Base-by-base conservation (phyloP, 2,888 invertebrate species). In the Zaprionus bogoriensis region DNA sequence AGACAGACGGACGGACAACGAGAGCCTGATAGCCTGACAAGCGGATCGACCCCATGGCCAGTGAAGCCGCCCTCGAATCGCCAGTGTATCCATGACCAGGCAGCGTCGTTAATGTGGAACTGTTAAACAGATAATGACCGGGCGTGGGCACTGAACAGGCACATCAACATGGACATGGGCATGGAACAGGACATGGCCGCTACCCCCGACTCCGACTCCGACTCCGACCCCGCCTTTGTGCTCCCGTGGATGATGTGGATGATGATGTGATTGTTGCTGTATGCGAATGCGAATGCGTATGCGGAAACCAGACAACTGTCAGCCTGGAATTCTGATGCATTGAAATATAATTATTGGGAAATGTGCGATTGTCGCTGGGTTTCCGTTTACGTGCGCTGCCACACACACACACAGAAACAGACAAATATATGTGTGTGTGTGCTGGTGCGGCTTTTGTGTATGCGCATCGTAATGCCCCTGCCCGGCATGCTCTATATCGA, bases 341-440 rank as follows among this genome's bases (percentile, higher is more conserved):
- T 88, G 89, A 86, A 83, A 81, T 88, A 88, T 88, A 89, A 88
- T 88, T 88, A 88, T 88, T 88, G 89, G 85, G 86, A 88, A 89
- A 88, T 85, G 85, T 77, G 77, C 79, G 89, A 78, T 88, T 88
- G 87, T 87, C 88, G 70, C 67, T 82, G 62, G 75, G 85, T 87
- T 87, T 82, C 82, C 87, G 82, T 73, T 85, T 71, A 82, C 82
- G 72, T 85, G 53, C 44, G 68, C 30, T 25, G 10, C 27, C 25
- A 7, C 53, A 30, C 42, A 45, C 22, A 38, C 27, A 47, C 7
- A 12, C 47, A 44, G 12, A 20, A 17, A 54, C 45, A 53, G 19
- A 19, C 48, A 27, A 47, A 30, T 59, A 32, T 22, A 10, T 55
- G 22, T 17, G 2, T 28, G 17, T 46, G 4, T 44, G n/a, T 32